Conservation (phyloP, 2,113 vertebrate species). For the Paradoxurus hermaphroditus region DNA sequence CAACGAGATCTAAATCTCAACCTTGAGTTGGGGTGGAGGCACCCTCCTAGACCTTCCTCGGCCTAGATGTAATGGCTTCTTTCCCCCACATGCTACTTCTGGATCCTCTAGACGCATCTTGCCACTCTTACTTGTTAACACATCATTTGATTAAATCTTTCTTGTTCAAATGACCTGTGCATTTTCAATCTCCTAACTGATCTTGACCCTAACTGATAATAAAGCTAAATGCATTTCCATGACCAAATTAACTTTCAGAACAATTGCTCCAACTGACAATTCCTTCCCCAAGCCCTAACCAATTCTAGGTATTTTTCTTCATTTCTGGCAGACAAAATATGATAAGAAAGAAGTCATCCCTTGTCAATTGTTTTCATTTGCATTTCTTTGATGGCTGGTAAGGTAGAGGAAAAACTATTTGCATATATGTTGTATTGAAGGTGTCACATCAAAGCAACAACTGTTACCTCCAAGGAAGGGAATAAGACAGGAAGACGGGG, state of each 20-base stretch:
- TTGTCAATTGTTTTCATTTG: not conserved
- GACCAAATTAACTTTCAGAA: not conserved
- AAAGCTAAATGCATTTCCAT: not conserved
- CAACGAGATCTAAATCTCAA: not conserved
- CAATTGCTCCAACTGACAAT: not conserved
- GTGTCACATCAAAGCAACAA: not conserved
- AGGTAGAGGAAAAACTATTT: not conserved
- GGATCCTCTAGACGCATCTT: not conserved
- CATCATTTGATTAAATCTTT: not conserved
- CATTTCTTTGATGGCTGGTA: not conserved
- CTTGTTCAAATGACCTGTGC: not conserved
- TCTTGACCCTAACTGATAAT: not conserved
- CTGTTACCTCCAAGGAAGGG: not conserved
- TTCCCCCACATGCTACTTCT: not conserved
- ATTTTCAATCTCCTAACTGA: not conserved
- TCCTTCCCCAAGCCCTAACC: not conserved
- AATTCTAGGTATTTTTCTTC: not conserved
- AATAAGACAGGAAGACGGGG: too few relatives aligned
- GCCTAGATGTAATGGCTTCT: not conserved
- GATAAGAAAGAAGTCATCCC: not conserved
- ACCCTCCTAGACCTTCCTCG: too few relatives aligned
- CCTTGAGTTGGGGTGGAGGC: not conserved
- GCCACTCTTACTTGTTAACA: not conserved
- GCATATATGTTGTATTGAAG: not conserved
- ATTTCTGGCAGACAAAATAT: not conserved